Evolutionary conservation across 2,888 invertebrate genomes (phyloP), one percentile per base, ranked within the genome.

Genomic region (Aphodius sticticus): DNA sequence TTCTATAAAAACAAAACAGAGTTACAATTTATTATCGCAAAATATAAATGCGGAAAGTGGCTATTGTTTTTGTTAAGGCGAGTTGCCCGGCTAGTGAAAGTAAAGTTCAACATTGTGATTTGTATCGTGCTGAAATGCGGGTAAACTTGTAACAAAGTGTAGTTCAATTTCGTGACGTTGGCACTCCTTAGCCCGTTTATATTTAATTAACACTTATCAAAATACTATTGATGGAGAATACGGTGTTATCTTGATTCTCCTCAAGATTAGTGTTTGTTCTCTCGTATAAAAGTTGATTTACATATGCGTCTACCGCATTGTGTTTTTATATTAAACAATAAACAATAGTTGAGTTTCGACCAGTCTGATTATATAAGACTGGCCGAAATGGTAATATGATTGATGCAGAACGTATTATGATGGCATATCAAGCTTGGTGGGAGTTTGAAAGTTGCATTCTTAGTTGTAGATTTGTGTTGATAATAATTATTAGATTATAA

Each of bases 1-100:
- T 82, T 93, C 96, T 96, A 26, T 26, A 89, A 15, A 88, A 87
- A 83, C 80, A 83, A 76, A 76, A 76, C 75, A 76, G 75, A 38
- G 12, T 9, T 9, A 53, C 53, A 53, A 12, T 53, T 53, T 53
- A 53, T 53, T 12, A 12, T 53, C 7, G 53, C 53, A 12, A 53
- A 53, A 53, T 53, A 53, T 53, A 53, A 53, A 53, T 12, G 53
- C 53, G 53, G 53, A 53, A 53, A 53, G 53, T 53, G 2, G 1
- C 53, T 12, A 53, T 53, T 53, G 53, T 53, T 53, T 53, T 53
- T 53, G 53, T 53, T 53, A 12, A 53, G 53, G 53, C 53, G 7
- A 12, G 53, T 26, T 26, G 26, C 2, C 26, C 26, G 26, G 26
- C 26, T 26, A 53, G 53, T 53, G 53, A 53, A 53, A 53, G 53